Evolutionary conservation across 2,888 invertebrate species (phyloP), one percentile per base, ranked within the genome.

Genomic region (Crocallis elinguaria): DNA sequence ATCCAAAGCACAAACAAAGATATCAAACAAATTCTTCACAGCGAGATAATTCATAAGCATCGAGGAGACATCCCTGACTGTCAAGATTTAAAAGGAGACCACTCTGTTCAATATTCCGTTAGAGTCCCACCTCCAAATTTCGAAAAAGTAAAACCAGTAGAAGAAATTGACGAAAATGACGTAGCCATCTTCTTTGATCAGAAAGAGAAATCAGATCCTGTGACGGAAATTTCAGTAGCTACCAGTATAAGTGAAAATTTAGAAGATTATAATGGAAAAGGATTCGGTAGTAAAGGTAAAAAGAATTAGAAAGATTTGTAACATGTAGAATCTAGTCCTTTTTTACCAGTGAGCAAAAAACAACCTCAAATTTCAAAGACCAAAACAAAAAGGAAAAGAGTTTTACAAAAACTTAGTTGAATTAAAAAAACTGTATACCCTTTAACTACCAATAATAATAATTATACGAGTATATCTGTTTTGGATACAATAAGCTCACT

Each of bases 151-250:
- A 64, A 73, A 17, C 67, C 84, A 0, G 77, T 92, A 0, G 79
- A 85, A 9, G 85, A 93, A 4, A 75, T 92, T 3, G 92, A 92
- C 44, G 92, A 93, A 21, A 93, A 93, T 43, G 93, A 93, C 43
- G 93, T 94, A 0, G 94, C 94, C 0, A 79, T 94, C 21, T 94
- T 92, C 69, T 94, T 93, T 64, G 84, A 80, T 1, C 77, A 82
- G 1, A 71, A 68, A 12, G 64, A 67, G 0, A 39, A 52, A 21
- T 11, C 27, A 7, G 88, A 83, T 13, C 78, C 85, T 0, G 87
- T 91, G 0, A 92, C 92, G 0, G 92, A 92, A 67, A 88, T 91
- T 35, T 89, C 92, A 0, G 85, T 91, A 2, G 86, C 88, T 0
- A 90, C 90, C 0, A 91, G 90, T 33, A 88, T 91, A 53, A 92